Evolutionary conservation across 2,888 invertebrate genomes (phyloP), one percentile per base, ranked within the genome.

Genomic region (Caenorhabditis panamensis): DNA sequence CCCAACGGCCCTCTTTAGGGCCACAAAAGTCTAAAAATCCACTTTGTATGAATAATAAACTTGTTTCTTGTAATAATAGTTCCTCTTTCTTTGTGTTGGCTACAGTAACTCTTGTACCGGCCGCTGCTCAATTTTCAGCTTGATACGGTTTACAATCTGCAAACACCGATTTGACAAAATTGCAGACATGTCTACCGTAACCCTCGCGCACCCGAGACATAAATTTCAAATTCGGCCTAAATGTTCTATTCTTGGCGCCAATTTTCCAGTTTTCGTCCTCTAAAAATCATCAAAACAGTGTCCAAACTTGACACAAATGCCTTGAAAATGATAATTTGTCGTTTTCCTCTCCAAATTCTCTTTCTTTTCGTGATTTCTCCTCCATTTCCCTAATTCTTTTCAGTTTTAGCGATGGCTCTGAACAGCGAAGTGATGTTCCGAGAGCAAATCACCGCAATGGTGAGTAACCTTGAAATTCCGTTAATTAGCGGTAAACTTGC

Each of bases 1-100:
- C 85, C 86, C 84, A 86, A 86, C 86, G 86, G 86, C 86, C 84
- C 86, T 86, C 86, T 85, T 86, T 83, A 86, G 86, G 84, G 86
- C 86, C 86, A 86, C 86, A 86, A 77, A 69, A 18, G 8, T 49
- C 2, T 16, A 13, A n/a, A 4, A 3, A 2, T 49, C 18, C n/a
- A 9, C 8, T 49, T 49, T 49, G 6, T n/a, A n/a, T n/a, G n/a
- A n/a, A n/a, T n/a, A n/a, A n/a, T n/a, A n/a, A n/a, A n/a, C n/a
- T n/a, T n/a, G n/a, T n/a, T n/a, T n/a, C n/a, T n/a, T n/a, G n/a
- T n/a, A n/a, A n/a, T n/a, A n/a, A n/a, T n/a, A n/a, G n/a, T n/a
- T n/a, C n/a, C n/a, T n/a, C n/a, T n/a, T n/a, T n/a, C n/a, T n/a
- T n/a, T n/a, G n/a, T n/a, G n/a, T n/a, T n/a, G n/a, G n/a, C n/a